phyloP scores from a whole-genome alignment of 2,888 invertebrate genomes.

The Biston stratarius region DNA sequence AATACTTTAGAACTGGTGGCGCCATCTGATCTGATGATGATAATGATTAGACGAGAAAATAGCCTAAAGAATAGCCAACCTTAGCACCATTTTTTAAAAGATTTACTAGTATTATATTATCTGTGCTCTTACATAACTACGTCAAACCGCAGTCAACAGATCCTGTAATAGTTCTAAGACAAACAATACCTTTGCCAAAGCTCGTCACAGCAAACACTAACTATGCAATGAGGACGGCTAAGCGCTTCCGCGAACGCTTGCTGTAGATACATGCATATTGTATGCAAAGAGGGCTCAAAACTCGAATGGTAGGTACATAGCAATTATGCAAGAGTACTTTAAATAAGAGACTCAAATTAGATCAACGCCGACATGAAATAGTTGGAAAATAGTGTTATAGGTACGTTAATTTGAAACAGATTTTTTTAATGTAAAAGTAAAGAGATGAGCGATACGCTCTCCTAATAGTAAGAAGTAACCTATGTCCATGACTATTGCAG shows the following conservation, averaged over 20 bases:
- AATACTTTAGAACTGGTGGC: too few species aligned
- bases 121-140: background rate
- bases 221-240: constrained; percentile 27
- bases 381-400: background rate
- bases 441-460: too few species aligned
- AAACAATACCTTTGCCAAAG: constrained; percentile 1
- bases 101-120: too few species aligned
- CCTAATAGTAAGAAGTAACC: too few species aligned
- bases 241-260: constrained; percentile 16
- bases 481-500: too few species aligned
- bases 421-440: too few species aligned
- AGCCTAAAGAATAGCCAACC: too few species aligned
- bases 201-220: constrained; percentile 16
- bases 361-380: background rate
- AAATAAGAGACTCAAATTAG: background rate
- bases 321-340: background rate
- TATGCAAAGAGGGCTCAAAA: constrained; percentile 18
- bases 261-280: background rate
- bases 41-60: too few species aligned
- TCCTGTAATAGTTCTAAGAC: background rate
- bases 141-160: background rate
- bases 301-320: background rate
- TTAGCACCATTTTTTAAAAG: too few species aligned
- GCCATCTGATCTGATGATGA: too few species aligned
- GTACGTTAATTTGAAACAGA: too few species aligned